These are phyloP conservation scores for Tetramorium simillimum DNA, from an alignment of 1,140 invertebrate species.

Conservation along the genomic window DNA sequence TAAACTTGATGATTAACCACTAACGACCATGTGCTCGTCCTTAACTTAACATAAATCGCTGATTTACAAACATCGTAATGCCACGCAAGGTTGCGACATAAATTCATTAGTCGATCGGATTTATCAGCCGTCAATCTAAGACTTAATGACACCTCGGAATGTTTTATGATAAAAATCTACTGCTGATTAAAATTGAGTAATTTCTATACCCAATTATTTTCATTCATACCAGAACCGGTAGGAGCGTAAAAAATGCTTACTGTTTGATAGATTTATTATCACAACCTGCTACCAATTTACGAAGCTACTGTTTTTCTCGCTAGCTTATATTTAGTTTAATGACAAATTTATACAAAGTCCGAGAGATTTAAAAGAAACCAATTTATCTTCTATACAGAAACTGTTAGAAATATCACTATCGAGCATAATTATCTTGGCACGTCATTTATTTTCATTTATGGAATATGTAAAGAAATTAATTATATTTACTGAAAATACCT, in stretches of 20 bases:
- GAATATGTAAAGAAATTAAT: not conserved
- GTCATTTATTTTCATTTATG: not conserved
- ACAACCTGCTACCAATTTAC: not conserved
- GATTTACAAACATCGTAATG: slow-evolving; percentile 62
- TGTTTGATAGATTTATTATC: not conserved
- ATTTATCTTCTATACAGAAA: not conserved
- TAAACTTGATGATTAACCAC: slow-evolving; percentile 66
- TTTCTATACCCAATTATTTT: not conserved
- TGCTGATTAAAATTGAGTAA: slow-evolving; percentile 61
- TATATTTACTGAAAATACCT: not conserved
- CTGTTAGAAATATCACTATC: not conserved
- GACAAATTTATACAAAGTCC: not conserved
- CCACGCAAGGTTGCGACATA: not conserved
- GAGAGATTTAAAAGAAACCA: not conserved
- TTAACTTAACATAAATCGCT: slow-evolving; percentile 62
- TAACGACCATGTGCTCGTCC: slow-evolving; percentile 51
- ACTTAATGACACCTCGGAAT: slow-evolving; percentile 42
- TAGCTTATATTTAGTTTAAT: not conserved
- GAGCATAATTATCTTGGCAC: not conserved
- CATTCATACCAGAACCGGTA: not conserved
- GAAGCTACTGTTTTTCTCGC: not conserved
- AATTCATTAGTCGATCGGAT: slow-evolving; percentile 62
- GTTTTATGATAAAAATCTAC: slow-evolving; percentile 51
- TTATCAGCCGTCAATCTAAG: not conserved
- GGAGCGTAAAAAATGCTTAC: not conserved